Conservation (phyloP, 2,888 invertebrate species). For the Barypeithes pellucidus region DNA sequence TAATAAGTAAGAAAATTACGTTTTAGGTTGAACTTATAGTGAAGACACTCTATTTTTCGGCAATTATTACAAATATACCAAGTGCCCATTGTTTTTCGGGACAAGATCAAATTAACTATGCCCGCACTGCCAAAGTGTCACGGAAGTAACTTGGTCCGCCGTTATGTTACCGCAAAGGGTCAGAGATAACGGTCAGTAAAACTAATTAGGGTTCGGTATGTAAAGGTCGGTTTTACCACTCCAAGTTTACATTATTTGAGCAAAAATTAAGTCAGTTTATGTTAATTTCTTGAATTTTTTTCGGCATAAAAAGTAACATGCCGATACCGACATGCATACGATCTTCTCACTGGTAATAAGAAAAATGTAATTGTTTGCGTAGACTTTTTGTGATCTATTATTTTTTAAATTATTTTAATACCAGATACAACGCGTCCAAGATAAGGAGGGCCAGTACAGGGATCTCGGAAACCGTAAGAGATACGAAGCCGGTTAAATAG, state of each 20-base stretch:
- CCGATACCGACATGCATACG: no score
- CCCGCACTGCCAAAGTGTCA: conserved; percentile 9
- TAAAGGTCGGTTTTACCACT: conserved; percentile 9
- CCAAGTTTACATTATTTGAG: background rate
- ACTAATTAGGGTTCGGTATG: conserved; percentile 12
- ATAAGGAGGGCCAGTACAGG: no score
- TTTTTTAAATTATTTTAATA: no score
- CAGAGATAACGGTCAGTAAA: conserved; percentile 13
- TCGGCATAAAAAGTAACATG: no score
- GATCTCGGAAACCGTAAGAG: no score
- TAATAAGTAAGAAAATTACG: no score
- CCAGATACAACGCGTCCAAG: no score
- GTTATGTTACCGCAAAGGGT: conserved; percentile 12
- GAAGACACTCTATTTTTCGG: background rate
- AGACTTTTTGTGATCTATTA: no score
- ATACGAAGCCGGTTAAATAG: no score
- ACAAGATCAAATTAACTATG: conserved; percentile 1
- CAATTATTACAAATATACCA: background rate
- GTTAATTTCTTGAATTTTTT: no score
- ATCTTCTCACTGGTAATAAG: no score
- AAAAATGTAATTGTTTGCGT: no score
- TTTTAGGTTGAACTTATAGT: background rate
- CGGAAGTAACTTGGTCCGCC: conserved; percentile 4
- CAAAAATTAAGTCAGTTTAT: conserved; percentile 3
- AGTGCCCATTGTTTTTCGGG: conserved; percentile 1